A percentile compares a stretch with the other conserved stretches of the same genome.
These are phyloP conservation scores for Drosophila carrolli DNA, from an alignment of 1,140 invertebrate species.

Conservation along the genomic window DNA sequence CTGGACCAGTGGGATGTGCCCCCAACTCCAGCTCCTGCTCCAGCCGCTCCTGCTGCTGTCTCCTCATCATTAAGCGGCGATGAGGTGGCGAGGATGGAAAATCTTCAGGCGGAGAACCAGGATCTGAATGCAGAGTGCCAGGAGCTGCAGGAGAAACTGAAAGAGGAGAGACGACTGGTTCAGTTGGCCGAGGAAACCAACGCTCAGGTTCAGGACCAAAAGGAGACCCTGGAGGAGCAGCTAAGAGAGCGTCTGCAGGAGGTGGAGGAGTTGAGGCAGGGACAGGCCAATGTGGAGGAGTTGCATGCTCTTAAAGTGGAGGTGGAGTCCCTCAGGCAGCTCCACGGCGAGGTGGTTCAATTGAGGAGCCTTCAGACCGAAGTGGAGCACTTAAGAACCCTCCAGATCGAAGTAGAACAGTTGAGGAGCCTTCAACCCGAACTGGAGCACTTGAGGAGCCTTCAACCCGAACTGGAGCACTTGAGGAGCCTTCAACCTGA, in stretches of 20 bases:
- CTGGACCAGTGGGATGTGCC: slow-evolving; percentile 86
- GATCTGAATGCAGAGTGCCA: slow-evolving; percentile 90
- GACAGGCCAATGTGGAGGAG: slow-evolving; percentile 26
- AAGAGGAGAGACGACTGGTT: slow-evolving; percentile 85
- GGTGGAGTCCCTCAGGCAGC: neutral
- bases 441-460: neutral
- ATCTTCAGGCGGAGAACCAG: slow-evolving; percentile 76
- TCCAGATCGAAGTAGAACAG: slow-evolving; percentile 84
- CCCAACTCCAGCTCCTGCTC: slow-evolving; percentile 1
- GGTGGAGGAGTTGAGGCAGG: slow-evolving; percentile 85
- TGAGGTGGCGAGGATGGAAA: slow-evolving; percentile 35
- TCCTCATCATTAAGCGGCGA: neutral
- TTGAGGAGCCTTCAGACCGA: slow-evolving; percentile 85
- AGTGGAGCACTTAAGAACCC: slow-evolving; percentile 85
- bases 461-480: slow-evolving; percentile 52
- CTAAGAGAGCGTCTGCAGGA: slow-evolving; percentile 32
- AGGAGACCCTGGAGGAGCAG: slow-evolving; percentile 65
- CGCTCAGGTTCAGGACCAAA: slow-evolving; percentile 48
- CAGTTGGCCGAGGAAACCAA: slow-evolving; percentile 21
- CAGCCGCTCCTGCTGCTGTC: slow-evolving; percentile 7
- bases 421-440: neutral
- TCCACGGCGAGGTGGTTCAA: slow-evolving; percentile 52
- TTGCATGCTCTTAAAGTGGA: slow-evolving; percentile 84
- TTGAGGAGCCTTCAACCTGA: neutral
- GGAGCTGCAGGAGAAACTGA: slow-evolving; percentile 88